Conservation (phyloP, 2,888 invertebrate species). For the Pyrocoelia pectoralis region DNA sequence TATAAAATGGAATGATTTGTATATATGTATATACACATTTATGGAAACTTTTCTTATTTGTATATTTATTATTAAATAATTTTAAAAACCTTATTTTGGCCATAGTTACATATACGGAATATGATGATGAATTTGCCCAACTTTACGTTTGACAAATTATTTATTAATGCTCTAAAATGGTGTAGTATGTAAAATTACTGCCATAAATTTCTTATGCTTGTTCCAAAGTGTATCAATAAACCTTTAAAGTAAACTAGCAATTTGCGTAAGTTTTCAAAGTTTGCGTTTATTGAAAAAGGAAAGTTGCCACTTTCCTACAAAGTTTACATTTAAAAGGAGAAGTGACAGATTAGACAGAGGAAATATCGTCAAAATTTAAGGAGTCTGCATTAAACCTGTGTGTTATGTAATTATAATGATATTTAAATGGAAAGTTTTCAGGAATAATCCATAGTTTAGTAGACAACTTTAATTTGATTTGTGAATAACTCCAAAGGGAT, state of each 20-base stretch:
- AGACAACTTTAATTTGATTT: not conserved
- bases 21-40: not conserved
- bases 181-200: not conserved
- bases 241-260: not conserved
- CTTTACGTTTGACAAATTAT: no score
- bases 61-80: not conserved
- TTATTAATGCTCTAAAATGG: not conserved
- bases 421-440: not conserved
- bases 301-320: not conserved
- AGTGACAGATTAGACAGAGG: not conserved
- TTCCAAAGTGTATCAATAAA: constrained; percentile 1
- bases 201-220: constrained; percentile 1
- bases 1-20: not conserved
- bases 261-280: not conserved
- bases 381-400: not conserved
- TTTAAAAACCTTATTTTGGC: not conserved
- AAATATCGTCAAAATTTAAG: not conserved
- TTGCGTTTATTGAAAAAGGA: constrained; percentile 1
- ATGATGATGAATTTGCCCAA: no score
- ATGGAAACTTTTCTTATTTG: not conserved
- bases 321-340: not conserved
- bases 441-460: constrained; percentile 1
- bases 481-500: not conserved
- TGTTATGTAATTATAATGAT: constrained; percentile 1
- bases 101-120: no score